Evolutionary conservation across 2,888 invertebrate species (phyloP).

Genomic region (Gymnoscelis rufifasciata): DNA sequence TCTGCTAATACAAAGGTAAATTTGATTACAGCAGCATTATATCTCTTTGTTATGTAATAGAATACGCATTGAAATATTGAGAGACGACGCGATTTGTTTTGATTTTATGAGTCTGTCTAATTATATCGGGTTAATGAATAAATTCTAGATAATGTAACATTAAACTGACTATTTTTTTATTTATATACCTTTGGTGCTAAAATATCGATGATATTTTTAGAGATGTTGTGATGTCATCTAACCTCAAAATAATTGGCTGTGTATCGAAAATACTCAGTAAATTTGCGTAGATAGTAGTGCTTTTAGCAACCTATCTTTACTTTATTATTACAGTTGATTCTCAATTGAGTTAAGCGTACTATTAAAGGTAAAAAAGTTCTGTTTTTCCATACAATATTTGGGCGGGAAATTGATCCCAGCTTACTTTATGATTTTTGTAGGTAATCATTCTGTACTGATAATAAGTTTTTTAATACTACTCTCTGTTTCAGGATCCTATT

Average conservation of each 20-base stretch:
- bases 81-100: too few relatives aligned
- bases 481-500: not conserved
- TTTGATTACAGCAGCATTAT: conserved; percentile 23
- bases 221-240: conserved; percentile 32
- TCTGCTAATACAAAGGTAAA: conserved; percentile 43
- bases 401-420: not conserved
- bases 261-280: not conserved
- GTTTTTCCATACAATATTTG: too few relatives aligned
- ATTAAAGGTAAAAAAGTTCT: too few relatives aligned
- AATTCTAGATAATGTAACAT: too few relatives aligned
- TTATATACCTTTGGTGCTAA: not conserved
- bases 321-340: not conserved
- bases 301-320: too few relatives aligned
- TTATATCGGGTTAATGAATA: too few relatives aligned
- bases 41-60: conserved; percentile 57
- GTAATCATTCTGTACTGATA: too few relatives aligned
- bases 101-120: too few relatives aligned
- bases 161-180: too few relatives aligned
- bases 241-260: conserved; percentile 41
- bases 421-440: too few relatives aligned
- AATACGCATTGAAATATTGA: conserved; percentile 2
- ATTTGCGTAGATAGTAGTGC: too few relatives aligned
- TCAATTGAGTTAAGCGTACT: not conserved
- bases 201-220: too few relatives aligned
- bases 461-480: not conserved